A percentile compares a stretch with the other conserved stretches of the same genome.
These are phyloP conservation scores for Stenopsyche tienmushanensis DNA, from an alignment of 1,140 invertebrate genomes.

Conservation along the genomic window DNA sequence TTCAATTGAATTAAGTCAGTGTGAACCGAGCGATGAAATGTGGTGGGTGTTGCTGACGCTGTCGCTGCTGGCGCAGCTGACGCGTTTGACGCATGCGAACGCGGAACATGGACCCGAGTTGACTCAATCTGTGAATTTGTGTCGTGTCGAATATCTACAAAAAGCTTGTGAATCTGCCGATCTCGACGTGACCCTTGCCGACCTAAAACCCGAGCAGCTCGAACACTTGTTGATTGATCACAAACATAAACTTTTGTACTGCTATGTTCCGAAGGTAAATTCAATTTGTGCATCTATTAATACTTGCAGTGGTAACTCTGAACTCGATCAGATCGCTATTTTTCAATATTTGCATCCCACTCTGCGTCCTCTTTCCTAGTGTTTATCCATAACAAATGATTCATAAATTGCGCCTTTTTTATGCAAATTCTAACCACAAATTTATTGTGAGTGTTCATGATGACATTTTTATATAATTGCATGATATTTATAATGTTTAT, in stretches of 20 bases:
- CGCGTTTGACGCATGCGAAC: too few relatives aligned
- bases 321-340: not conserved
- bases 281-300: too few relatives aligned
- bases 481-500: too few relatives aligned
- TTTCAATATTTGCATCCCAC: not conserved
- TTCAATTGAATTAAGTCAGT: too few relatives aligned
- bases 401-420: not conserved
- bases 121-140: slow-evolving; percentile 61
- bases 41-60: too few relatives aligned
- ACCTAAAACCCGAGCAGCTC: slow-evolving; percentile 57
- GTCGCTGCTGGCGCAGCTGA: too few relatives aligned
- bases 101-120: slow-evolving; percentile 55
- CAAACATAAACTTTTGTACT: slow-evolving; percentile 80
- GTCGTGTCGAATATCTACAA: slow-evolving; percentile 68
- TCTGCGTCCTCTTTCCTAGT: not conserved
- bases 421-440: too few relatives aligned
- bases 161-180: slow-evolving; percentile 68
- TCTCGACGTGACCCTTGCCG: slow-evolving; percentile 49
- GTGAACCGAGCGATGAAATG: too few relatives aligned
- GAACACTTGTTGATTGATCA: slow-evolving; percentile 80
- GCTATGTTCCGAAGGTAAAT: slow-evolving; percentile 91
- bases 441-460: too few relatives aligned
- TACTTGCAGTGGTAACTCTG: too few relatives aligned
- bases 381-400: not conserved
- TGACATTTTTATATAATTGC: too few relatives aligned